phyloP scores from a whole-genome alignment of 2,888 invertebrate species.

The Phyto melanocephala region DNA sequence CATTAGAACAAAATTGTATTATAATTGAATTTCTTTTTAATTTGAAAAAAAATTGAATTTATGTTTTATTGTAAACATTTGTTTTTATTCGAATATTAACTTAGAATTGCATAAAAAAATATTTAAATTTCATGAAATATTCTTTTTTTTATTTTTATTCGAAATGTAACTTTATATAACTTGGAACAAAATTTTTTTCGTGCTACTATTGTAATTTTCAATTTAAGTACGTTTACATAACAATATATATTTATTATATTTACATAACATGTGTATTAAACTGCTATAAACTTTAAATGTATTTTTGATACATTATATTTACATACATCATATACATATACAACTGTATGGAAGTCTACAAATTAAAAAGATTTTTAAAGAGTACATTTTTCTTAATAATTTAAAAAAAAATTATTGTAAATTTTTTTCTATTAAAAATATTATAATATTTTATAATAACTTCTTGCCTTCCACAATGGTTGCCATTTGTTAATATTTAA shows the following conservation, averaged over 20 bases:
- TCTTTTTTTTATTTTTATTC: too few species aligned
- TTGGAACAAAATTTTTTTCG: too few species aligned
- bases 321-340: neutral
- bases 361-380: neutral
- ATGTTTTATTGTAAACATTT: conserved; percentile 5
- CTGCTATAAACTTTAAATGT: too few species aligned
- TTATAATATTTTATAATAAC: neutral
- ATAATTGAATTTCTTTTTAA: conserved; percentile 3
- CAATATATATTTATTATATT: neutral
- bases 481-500: conserved; percentile 58
- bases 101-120: conserved; percentile 30
- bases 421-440: conserved; percentile 15
- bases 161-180: too few species aligned
- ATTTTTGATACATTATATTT: conserved; percentile 1
- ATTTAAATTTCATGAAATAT: too few species aligned
- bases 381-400: neutral
- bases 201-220: conserved; percentile 10
- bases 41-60: conserved; percentile 16
- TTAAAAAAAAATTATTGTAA: conserved; percentile 16
- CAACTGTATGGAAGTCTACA: neutral
- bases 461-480: conserved; percentile 60
- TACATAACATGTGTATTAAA: too few species aligned
- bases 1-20: conserved; percentile 50
- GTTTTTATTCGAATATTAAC: conserved; percentile 27
- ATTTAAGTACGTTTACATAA: neutral